Base-by-base conservation (phyloP, 1,140 invertebrate species). In the Apolygus lucorum region DNA sequence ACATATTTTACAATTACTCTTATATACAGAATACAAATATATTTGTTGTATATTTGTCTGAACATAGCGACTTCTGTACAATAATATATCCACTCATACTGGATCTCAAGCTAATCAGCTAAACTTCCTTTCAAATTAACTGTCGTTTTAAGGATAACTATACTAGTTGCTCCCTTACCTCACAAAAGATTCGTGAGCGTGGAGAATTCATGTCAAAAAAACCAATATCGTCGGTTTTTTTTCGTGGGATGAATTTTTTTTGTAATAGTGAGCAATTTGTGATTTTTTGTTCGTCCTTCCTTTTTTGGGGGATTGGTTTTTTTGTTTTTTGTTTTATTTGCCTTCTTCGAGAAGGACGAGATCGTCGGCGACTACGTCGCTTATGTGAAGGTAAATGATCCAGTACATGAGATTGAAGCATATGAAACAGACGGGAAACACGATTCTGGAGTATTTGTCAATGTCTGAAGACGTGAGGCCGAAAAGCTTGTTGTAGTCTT, bases 391-490 rank as follows among this genome's bases (percentile, higher is more conserved):
- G 76, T 85, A 85, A 71, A 85, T 84, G 72, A 84, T 82, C 84
- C 84, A 85, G 75, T 85, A 85, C 82, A 83, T 83, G 49, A 85
- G 77, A 74, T 85, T 85, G 78, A 85, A 85, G 74, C 83, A 83
- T 59, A 84, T 79, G 76, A 85, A 85, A 74, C 82, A 83, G 22
- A 85, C 82, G 21, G 84, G 84, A 74, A 85, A 84, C 14, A 85
- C 81, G 66, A 84, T 81, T 62, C 83, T 76, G n/a, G 81, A 83
- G 74, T 85, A 85, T 76, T 84, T 85, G 77, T 85, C 83, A 72
- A 85, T 84, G 77, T 83, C 84, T 64, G 81, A 82, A 29, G 83
- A 80, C 66, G 81, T 81, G 68, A 82, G 79, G 42, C 83, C 83
- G 68, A 78, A 82, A 68, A 84, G 73, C 73, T 81, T 82, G 74